Conservation (phyloP, 2,113 vertebrate genomes). For the Sinocyclocheilus grahami region DNA sequence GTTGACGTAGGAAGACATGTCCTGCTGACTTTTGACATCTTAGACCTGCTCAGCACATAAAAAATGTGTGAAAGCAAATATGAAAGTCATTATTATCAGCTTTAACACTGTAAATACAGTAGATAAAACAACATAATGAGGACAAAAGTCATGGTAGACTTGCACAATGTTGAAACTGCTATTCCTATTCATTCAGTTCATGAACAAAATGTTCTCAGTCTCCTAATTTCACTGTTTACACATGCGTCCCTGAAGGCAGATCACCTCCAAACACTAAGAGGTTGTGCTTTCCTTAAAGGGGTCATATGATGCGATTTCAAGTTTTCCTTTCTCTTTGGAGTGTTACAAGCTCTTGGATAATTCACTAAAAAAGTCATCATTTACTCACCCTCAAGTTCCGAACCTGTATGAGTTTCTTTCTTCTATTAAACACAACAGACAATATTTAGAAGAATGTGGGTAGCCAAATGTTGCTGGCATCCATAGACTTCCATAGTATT, state of each 20-base stretch:
- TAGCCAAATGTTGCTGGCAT: background rate
- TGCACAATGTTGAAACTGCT: background rate
- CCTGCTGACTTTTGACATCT: background rate
- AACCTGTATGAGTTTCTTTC: background rate
- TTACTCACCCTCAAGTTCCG: background rate
- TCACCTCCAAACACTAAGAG: slow-evolving; percentile 3
- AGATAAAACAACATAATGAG: background rate
- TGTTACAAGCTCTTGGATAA: background rate
- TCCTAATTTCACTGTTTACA: slow-evolving; percentile 37
- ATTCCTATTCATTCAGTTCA: background rate
- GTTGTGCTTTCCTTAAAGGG: slow-evolving; percentile 16
- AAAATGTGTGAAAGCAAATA: background rate
- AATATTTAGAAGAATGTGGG: background rate
- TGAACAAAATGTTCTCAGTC: slow-evolving; percentile 49
- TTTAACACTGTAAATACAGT: background rate
- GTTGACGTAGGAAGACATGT: background rate
- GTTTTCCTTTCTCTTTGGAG: too few species aligned
- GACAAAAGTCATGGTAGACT: background rate
- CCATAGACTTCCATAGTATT: background rate
- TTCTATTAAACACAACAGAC: background rate
- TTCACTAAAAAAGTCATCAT: background rate
- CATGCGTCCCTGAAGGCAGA: slow-evolving; percentile 31
- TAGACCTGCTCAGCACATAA: background rate
- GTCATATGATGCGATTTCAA: too few species aligned
- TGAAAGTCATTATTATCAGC: background rate